Conservation (phyloP, 2,797 vertebrate genomes). For the Pagetopsis macropterus region DNA sequence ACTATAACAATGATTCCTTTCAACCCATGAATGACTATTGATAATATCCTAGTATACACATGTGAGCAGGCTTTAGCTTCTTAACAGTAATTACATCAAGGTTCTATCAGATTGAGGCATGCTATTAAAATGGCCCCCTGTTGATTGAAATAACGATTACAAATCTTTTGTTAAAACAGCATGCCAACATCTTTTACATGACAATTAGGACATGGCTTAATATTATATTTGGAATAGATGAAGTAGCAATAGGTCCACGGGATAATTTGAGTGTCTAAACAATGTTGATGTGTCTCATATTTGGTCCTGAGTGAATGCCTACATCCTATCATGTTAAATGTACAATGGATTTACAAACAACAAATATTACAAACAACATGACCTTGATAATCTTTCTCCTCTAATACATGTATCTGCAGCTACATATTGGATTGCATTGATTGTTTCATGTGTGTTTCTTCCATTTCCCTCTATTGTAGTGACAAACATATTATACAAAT, state of each 20-base stretch:
- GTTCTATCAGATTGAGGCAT: slow-evolving; percentile 23
- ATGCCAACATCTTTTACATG: too few relatives aligned
- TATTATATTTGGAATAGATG: slow-evolving; percentile 6
- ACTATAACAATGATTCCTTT: slow-evolving; percentile 11
- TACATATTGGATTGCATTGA: not conserved
- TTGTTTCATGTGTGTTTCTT: not conserved
- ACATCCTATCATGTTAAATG: slow-evolving; percentile 7
- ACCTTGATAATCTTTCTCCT: not conserved
- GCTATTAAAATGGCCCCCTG: slow-evolving; percentile 10
- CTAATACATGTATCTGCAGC: slow-evolving; percentile 7
- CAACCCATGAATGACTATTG: not conserved
- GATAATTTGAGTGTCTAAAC: not conserved
- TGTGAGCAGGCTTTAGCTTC: not conserved
- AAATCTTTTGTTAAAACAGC: slow-evolving; percentile 15
- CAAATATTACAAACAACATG: slow-evolving; percentile 22
- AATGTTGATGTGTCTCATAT: not conserved
- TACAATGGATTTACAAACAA: slow-evolving; percentile 15
- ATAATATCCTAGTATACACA: slow-evolving; percentile 9
- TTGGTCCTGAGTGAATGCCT: not conserved
- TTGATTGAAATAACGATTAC: slow-evolving; percentile 22
- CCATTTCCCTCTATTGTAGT: not conserved
- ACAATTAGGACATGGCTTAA: too few relatives aligned
- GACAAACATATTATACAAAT: not conserved
- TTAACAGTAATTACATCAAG: slow-evolving; percentile 16
- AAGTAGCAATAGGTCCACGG: not conserved